phyloP scores from a whole-genome alignment of 2,113 vertebrate species.

The Gopherus flavomarginatus region DNA sequence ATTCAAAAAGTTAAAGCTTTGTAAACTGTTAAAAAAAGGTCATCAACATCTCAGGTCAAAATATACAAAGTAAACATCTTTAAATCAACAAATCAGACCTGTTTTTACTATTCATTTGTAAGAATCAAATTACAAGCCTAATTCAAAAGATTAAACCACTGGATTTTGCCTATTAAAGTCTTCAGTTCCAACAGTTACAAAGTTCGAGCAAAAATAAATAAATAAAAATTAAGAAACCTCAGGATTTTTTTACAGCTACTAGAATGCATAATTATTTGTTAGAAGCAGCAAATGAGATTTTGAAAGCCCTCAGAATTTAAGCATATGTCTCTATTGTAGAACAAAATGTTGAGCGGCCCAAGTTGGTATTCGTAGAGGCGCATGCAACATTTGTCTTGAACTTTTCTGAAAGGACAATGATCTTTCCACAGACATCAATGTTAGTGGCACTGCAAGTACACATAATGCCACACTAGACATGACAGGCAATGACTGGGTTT shows the following conservation, averaged over 20 bases:
- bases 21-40: no score
- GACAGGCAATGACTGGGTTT: neutral
- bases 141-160: neutral
- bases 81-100: no score
- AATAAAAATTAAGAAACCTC: neutral
- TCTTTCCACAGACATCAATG: neutral
- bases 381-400: neutral
- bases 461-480: neutral
- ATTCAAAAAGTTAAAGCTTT: no score
- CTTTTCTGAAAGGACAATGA: neutral
- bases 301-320: neutral
- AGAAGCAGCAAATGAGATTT: neutral
- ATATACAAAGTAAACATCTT: no score
- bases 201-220: neutral
- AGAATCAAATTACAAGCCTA: no score
- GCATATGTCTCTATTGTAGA: neutral
- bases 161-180: neutral
- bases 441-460: no score
- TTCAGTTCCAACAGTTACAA: neutral
- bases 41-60: no score
- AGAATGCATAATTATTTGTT: neutral
- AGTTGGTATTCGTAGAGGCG: neutral
- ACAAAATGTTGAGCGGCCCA: neutral
- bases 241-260: neutral
- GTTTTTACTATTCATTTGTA: no score